These are phyloP conservation scores for Schizothorax lantsangensis DNA, from an alignment of 2,797 vertebrate species.

Conservation along the genomic window DNA sequence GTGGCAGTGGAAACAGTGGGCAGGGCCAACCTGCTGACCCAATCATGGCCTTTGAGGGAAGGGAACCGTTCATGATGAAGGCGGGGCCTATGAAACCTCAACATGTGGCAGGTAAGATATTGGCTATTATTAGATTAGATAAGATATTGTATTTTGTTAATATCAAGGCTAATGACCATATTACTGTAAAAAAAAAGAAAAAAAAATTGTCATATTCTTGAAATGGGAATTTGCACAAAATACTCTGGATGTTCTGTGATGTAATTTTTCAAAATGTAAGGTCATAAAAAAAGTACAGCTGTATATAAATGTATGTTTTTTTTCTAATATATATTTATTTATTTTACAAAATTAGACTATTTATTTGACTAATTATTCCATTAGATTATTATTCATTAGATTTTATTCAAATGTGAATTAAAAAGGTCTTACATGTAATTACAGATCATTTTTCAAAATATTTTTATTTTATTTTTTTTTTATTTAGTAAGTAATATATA, in stretches of 20 bases:
- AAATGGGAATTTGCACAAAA: not conserved
- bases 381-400: not conserved
- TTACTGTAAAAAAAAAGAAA: not conserved
- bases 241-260: not conserved
- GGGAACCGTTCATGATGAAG: conserved; percentile 91
- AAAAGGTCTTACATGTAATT: not conserved
- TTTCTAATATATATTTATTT: not conserved
- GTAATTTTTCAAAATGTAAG: not conserved
- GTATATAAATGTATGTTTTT: not conserved
- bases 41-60: conserved; percentile 86
- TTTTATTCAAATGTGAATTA: not conserved
- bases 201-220: not conserved
- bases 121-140: not conserved
- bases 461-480: no score
- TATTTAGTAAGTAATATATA: no score
- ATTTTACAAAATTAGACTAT: not conserved
- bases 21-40: conserved; percentile 71
- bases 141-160: not conserved
- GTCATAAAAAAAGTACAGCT: not conserved
- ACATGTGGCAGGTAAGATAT: conserved; percentile 88
- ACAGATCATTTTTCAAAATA: no score
- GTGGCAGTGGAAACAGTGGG: conserved; percentile 66
- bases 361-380: not conserved
- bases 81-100: conserved; percentile 87
- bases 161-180: not conserved